A percentile compares a stretch with the other conserved stretches of the same genome.
phyloP scores from a whole-genome alignment of 2,113 vertebrate genomes.

The Catharus fuscescens region DNA sequence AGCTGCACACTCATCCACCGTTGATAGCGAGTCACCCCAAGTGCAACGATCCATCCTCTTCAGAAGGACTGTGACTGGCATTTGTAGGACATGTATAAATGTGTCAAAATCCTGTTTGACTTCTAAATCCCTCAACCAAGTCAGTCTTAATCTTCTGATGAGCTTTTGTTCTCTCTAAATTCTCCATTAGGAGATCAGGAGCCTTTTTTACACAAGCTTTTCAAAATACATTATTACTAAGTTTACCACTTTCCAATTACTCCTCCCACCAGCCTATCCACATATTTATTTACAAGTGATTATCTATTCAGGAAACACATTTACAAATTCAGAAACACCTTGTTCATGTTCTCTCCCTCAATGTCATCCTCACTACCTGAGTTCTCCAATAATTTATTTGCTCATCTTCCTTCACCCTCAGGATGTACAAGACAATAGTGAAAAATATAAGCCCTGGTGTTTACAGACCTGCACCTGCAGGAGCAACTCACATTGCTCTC shows the following conservation, averaged over 20 bases:
- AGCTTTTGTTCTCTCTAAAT: neutral
- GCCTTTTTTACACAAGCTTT: neutral
- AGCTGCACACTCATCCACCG: neutral
- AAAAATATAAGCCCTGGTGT: accelerated
- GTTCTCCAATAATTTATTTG: neutral
- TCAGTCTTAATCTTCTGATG: neutral
- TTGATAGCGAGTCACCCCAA: accelerated
- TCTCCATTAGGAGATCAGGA: neutral
- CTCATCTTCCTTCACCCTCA: neutral
- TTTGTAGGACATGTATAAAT: neutral
- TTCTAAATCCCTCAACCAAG: neutral
- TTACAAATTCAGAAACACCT: neutral
- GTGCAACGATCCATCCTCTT: accelerated
- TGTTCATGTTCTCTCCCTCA: neutral
- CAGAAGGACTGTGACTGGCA: neutral
- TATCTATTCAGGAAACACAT: neutral
- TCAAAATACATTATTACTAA: neutral
- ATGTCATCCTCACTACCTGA: neutral
- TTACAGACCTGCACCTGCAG: neutral
- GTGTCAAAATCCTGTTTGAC: neutral
- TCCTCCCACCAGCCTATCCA: neutral
- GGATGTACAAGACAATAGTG: neutral
- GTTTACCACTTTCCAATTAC: neutral
- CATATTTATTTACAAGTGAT: neutral
- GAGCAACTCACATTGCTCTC: neutral